Evolutionary conservation across 2,888 invertebrate genomes (phyloP).

Genomic region (Aspidiotus destructor): DNA sequence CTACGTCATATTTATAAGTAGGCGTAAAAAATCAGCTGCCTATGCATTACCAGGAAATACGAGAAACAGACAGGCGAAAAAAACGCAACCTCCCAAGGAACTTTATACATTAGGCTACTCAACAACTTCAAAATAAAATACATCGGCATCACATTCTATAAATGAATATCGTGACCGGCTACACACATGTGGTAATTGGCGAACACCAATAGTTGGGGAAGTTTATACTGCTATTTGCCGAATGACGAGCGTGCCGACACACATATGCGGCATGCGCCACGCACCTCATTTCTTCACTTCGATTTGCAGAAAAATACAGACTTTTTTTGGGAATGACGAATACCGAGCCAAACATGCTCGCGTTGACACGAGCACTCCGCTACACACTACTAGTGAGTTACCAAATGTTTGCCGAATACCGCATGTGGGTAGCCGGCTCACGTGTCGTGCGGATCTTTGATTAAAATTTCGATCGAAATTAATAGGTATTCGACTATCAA

Average conservation of each 20-base stretch:
- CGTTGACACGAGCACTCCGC: not conserved
- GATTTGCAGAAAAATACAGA: not conserved
- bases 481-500: too few species aligned
- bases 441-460: not conserved
- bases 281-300: not conserved
- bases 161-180: not conserved
- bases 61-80: too few species aligned
- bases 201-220: not conserved
- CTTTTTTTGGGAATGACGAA: not conserved
- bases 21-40: too few species aligned
- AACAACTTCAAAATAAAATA: too few species aligned
- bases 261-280: not conserved
- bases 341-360: not conserved
- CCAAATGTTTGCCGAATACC: not conserved
- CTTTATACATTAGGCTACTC: too few species aligned
- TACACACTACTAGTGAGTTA: not conserved
- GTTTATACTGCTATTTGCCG: not conserved
- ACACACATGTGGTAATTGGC: not conserved
- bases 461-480: too few species aligned
- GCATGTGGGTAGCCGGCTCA: not conserved
- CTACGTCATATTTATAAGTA: too few species aligned
- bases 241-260: not conserved
- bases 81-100: too few species aligned
- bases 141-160: too few species aligned
- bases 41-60: too few species aligned